These are phyloP conservation scores for Musca vetustissima DNA, from an alignment of 1,140 invertebrate species.

Conservation along the genomic window DNA sequence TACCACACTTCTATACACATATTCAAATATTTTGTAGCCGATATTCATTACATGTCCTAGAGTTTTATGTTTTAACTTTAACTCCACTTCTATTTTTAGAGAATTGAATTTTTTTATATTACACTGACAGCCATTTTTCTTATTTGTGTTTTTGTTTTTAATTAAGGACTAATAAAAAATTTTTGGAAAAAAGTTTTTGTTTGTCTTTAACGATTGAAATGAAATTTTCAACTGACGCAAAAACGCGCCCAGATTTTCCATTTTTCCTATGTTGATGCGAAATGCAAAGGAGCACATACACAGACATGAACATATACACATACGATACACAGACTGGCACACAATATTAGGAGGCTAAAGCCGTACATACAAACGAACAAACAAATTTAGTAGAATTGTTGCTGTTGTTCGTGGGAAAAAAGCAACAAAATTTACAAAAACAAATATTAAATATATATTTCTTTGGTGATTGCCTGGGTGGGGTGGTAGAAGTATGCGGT, in stretches of 20 bases:
- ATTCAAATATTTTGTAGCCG: too few relatives aligned
- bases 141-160: slow-evolving; percentile 27
- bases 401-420: too few relatives aligned
- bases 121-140: slow-evolving; percentile 49
- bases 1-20: too few relatives aligned
- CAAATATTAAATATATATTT: too few relatives aligned
- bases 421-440: too few relatives aligned
- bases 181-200: slow-evolving; percentile 17
- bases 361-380: not conserved
- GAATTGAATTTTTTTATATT: not conserved
- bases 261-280: slow-evolving; percentile 18
- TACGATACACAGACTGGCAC: not conserved
- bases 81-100: too few relatives aligned
- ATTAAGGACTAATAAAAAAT: too few relatives aligned
- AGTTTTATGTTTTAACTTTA: too few relatives aligned
- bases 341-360: too few relatives aligned
- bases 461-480: too few relatives aligned
- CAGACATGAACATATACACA: not conserved
- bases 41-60: too few relatives aligned
- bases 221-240: slow-evolving; percentile 20
- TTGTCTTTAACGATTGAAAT: slow-evolving; percentile 18
- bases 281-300: not conserved
- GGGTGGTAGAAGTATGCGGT: too few relatives aligned
- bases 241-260: slow-evolving; percentile 17
- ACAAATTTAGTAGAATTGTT: not conserved